phyloP scores from a whole-genome alignment of 2,797 vertebrate species.

The Poecilia velifera region DNA sequence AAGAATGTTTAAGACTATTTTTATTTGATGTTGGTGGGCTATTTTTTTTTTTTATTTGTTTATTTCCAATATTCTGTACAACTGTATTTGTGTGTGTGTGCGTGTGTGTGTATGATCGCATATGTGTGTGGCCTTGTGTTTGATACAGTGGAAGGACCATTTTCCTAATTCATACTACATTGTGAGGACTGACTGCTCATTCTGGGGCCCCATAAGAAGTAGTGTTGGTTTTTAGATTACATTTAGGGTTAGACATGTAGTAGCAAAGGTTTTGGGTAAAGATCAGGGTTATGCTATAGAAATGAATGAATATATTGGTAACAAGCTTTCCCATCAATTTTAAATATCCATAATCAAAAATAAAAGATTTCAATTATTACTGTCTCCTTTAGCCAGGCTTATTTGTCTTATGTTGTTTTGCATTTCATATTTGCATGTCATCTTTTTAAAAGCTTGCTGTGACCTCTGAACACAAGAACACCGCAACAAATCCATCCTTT shows the following conservation, averaged over 20 bases:
- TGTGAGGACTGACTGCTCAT: not conserved
- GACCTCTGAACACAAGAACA: conserved; percentile 11
- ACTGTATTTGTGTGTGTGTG: not conserved
- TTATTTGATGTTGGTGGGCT: not conserved
- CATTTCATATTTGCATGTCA: conserved; percentile 17
- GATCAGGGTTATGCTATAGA: no score
- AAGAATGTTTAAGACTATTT: conserved; percentile 9
- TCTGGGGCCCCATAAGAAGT: no score
- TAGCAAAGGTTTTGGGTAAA: no score
- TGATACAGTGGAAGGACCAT: not conserved
- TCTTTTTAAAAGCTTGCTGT: conserved; percentile 14
- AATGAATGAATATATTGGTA: not conserved
- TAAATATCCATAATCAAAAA: not conserved
- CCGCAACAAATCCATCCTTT: not conserved
- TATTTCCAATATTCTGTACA: conserved; percentile 7
- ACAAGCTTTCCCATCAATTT: not conserved
- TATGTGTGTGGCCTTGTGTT: no score
- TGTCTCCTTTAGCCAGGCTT: not conserved
- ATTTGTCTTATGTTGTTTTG: conserved; percentile 14
- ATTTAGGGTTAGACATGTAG: no score
- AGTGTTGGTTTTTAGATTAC: no score
- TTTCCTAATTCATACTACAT: not conserved
- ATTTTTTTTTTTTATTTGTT: not conserved
- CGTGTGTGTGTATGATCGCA: not conserved
- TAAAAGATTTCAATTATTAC: not conserved